phyloP scores from a whole-genome alignment of 2,888 invertebrate genomes.

The Philaethria dido region DNA sequence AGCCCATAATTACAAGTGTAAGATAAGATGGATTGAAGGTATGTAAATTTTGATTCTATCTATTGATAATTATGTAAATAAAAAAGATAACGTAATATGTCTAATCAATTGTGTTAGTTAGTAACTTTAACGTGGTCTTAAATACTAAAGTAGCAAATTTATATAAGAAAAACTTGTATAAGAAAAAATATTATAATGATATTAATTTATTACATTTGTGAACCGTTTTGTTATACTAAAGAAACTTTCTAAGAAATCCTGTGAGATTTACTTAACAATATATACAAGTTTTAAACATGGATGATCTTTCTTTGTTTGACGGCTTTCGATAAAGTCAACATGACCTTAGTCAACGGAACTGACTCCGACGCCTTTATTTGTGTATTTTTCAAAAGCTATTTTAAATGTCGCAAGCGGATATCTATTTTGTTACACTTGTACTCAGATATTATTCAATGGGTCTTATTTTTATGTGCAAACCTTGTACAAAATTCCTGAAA shows the following conservation, averaged over 20 bases:
- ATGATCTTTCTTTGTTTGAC: conserved; percentile 67
- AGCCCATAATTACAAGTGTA: conserved; percentile 3
- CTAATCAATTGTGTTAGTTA: background rate
- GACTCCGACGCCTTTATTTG: conserved; percentile 67
- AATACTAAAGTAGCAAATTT: background rate
- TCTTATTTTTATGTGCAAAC: background rate
- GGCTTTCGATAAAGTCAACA: conserved; percentile 81
- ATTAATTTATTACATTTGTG: conserved; percentile 3
- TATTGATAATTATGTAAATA: conserved; percentile 22
- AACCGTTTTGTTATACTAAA: conserved; percentile 27
- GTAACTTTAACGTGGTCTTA: background rate
- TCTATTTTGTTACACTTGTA: background rate
- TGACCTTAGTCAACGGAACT: conserved; percentile 70
- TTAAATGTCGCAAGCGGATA: conserved; percentile 37
- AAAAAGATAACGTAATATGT: conserved; percentile 15
- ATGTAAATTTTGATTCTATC: conserved; percentile 24
- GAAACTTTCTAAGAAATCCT: conserved; percentile 42
- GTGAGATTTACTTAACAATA: conserved; percentile 67
- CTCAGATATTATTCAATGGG: background rate
- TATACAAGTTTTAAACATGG: conserved; percentile 68
- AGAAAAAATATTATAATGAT: background rate
- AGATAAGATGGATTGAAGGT: conserved; percentile 19
- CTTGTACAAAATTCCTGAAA: no score
- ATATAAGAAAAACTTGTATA: no score
- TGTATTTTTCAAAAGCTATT: conserved; percentile 60